These are phyloP conservation scores for Harpagoxenus sublaevis DNA, from an alignment of 2,888 invertebrate species.

Conservation along the genomic window DNA sequence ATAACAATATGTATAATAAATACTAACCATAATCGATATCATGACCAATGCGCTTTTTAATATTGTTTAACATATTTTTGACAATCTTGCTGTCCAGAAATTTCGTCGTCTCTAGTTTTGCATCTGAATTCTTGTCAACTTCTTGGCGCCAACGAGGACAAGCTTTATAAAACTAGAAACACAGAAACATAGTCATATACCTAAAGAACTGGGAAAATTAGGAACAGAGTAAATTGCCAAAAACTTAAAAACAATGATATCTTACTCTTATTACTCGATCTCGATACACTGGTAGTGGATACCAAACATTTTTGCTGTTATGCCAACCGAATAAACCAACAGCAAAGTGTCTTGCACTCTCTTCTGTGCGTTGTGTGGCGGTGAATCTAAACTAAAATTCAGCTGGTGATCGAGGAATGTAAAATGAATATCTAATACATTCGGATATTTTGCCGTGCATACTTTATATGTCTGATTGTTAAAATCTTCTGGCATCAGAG, in stretches of 20 bases:
- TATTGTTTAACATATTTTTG: conserved; percentile 87
- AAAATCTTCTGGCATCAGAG: conserved; percentile 89
- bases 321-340: conserved; percentile 92
- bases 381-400: conserved; percentile 91
- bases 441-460: conserved; percentile 50
- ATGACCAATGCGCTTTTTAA: conserved; percentile 89
- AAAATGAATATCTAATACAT: neutral
- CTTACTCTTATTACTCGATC: conserved; percentile 91
- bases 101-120: conserved; percentile 88
- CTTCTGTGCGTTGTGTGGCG: conserved; percentile 91
- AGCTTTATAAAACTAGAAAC: conserved; percentile 91
- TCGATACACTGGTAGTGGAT: conserved; percentile 89
- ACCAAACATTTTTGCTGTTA: conserved; percentile 89
- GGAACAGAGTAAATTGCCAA: neutral
- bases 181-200: conserved; percentile 81
- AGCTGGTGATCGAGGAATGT: conserved; percentile 53
- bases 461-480: conserved; percentile 89
- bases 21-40: conserved; percentile 83
- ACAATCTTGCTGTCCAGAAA: conserved; percentile 88
- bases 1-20: neutral
- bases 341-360: conserved; percentile 92
- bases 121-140: conserved; percentile 90
- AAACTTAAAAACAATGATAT: conserved; percentile 3
- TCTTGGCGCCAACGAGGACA: conserved; percentile 91
- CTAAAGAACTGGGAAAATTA: conserved; percentile 26